A percentile compares a stretch with the other conserved stretches of the same genome.
phyloP scores from a whole-genome alignment of 2,888 invertebrate genomes.

The Lasioglossum oenotherae region DNA sequence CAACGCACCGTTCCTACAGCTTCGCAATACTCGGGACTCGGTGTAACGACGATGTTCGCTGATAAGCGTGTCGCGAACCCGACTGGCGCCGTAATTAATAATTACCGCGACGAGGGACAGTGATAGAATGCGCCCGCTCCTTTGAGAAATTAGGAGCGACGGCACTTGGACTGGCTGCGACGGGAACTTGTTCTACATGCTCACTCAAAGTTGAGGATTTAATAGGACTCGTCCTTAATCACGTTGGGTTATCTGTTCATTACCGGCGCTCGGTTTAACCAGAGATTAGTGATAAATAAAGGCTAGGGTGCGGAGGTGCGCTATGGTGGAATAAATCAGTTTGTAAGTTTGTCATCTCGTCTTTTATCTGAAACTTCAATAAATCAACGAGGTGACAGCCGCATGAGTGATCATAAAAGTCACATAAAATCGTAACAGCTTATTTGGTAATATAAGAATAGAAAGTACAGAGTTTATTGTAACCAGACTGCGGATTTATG shows the following conservation, averaged over 20 bases:
- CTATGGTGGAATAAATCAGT: not conserved
- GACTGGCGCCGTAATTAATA: conserved; percentile 39
- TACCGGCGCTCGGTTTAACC: not conserved
- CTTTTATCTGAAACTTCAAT: not conserved
- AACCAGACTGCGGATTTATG: not conserved
- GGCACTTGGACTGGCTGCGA: not conserved
- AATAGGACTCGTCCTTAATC: not conserved
- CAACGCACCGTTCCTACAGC: not conserved
- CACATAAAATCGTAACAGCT: not conserved
- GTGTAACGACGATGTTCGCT: conserved; percentile 30
- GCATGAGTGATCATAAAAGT: not conserved
- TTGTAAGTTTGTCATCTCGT: too few species aligned
- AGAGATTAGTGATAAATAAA: not conserved
- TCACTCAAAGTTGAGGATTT: not conserved
- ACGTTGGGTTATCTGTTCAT: not conserved
- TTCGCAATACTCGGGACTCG: not conserved
- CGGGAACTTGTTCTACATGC: conserved; percentile 19
- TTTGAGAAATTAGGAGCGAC: conserved; percentile 39
- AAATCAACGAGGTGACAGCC: not conserved
- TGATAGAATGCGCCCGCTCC: conserved; percentile 14
- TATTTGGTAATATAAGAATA: not conserved
- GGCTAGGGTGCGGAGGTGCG: not conserved
- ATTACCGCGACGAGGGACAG: conserved; percentile 22
- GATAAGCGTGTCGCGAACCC: conserved; percentile 44
- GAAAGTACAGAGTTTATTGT: not conserved